Conservation (phyloP, 2,113 vertebrate genomes). For the Pantherophis guttatus region DNA sequence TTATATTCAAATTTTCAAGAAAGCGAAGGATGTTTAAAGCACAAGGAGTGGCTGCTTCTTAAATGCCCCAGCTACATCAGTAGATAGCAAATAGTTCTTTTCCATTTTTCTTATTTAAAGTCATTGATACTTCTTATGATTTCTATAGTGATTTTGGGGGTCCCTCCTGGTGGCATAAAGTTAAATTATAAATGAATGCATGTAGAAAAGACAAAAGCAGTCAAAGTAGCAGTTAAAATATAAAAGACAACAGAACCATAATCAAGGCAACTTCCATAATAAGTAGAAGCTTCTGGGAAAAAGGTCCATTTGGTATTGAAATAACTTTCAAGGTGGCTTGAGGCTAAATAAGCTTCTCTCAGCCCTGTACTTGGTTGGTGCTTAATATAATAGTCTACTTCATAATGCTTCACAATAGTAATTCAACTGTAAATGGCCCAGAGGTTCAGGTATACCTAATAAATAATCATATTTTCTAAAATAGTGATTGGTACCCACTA, state of each 20-base stretch:
- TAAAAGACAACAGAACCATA: neutral
- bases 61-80: neutral
- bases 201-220: neutral
- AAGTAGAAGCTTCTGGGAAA: neutral
- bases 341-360: neutral
- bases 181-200: neutral
- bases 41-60: neutral
- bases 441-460: neutral
- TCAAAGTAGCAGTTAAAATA: neutral
- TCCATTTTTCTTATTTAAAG: neutral
- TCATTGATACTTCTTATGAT: neutral
- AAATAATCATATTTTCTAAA: neutral
- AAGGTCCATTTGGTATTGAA: neutral
- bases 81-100: neutral
- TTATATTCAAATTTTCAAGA: neutral
- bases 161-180: neutral
- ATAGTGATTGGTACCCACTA: neutral
- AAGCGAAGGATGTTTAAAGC: neutral
- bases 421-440: neutral
- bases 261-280: neutral
- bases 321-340: neutral
- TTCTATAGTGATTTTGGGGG: neutral
- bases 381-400: neutral
- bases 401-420: neutral
- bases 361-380: neutral